Percentiles rank a stretch among this genome's conserved stretches.
These are phyloP conservation scores for Drosophila infuscata DNA, from an alignment of 2,888 invertebrate genomes.

Conservation along the genomic window DNA sequence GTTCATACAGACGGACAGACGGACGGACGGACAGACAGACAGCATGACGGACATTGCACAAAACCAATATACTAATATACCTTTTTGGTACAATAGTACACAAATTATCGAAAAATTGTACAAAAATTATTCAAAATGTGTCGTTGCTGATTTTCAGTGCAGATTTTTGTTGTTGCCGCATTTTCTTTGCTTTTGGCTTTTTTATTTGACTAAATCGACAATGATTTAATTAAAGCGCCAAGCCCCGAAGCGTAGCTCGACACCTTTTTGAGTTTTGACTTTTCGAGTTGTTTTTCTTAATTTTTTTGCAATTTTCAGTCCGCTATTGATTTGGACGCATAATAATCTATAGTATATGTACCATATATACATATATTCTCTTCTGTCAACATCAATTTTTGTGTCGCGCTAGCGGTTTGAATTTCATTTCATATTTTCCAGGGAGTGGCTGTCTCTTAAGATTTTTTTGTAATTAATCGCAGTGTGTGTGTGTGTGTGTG, in stretches of 20 bases:
- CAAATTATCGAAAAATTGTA: not conserved
- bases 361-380: conserved; percentile 11
- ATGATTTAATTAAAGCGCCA: conserved; percentile 57
- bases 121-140: conserved; percentile 8
- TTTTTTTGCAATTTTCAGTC: conserved; percentile 23
- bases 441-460: conserved; percentile 53
- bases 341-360: conserved; percentile 6
- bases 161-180: conserved; percentile 4
- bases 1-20: too few relatives aligned
- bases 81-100: too few relatives aligned
- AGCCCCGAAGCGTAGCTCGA: conserved; percentile 38
- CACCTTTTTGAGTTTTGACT: conserved; percentile 41
- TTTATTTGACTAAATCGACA: conserved; percentile 40
- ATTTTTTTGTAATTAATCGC: conserved; percentile 73
- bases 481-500: conserved; percentile 40
- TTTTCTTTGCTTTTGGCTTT: conserved; percentile 33
- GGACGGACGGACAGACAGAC: too few relatives aligned
- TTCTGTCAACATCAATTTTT: conserved; percentile 56
- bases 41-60: too few relatives aligned
- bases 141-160: conserved; percentile 16
- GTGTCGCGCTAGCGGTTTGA: conserved; percentile 20
- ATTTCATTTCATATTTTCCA: conserved; percentile 54
- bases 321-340: conserved; percentile 13
- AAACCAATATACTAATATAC: too few relatives aligned
- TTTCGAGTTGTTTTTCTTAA: conserved; percentile 4